Evolutionary conservation across 2,797 vertebrate species (phyloP), one percentile per base, ranked within the genome.

Genomic region (Pseudocheirus occidentalis): DNA sequence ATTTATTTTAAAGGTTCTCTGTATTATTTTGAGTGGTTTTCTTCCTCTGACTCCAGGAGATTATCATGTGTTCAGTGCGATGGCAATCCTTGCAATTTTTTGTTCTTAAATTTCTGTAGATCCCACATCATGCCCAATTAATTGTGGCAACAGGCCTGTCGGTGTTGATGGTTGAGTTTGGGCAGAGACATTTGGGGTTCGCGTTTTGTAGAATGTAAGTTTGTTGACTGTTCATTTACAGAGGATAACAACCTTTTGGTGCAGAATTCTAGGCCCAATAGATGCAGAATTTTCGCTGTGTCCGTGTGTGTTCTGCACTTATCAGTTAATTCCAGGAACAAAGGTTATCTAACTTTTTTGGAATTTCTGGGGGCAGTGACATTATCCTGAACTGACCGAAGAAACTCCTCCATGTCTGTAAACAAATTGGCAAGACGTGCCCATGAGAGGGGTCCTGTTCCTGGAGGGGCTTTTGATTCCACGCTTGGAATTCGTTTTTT

Each of bases 211-310:
- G 66, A 3, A 21, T 10, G n/a, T 6, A 7, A n/a, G n/a, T 9
- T 40, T 46, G 66, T 81, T 9, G n/a, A 24, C 34, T 16, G 1
- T 58, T 58, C 3, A 31, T 59, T 29, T 11, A 12, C 4, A 59
- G 11, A 59, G 58, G 28, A 59, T 31, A 12, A 59, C 66, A 14
- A 21, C n/a, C n/a, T 40, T 40, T 4, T 40, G n/a, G n/a, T 24
- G 6, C 2, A 0, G 0, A 24, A 13, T 59, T 62, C 59, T 34
- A 11, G 28, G 1, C 18, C 57, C 2, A 0, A 66, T n/a, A 18
- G 13, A 18, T 1, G 62, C 14, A n/a, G 31, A n/a, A 5, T 40
- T 73, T 40, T 21, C 34, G 9, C 16, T 1, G 3, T 40, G 21
- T 21, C n/a, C 9, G 0, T 81, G 62, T 2, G 0, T 73, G n/a